Evolutionary conservation across 2,797 vertebrate genomes (phyloP), one percentile per base, ranked within the genome.

Genomic region (Artibeus lituratus): DNA sequence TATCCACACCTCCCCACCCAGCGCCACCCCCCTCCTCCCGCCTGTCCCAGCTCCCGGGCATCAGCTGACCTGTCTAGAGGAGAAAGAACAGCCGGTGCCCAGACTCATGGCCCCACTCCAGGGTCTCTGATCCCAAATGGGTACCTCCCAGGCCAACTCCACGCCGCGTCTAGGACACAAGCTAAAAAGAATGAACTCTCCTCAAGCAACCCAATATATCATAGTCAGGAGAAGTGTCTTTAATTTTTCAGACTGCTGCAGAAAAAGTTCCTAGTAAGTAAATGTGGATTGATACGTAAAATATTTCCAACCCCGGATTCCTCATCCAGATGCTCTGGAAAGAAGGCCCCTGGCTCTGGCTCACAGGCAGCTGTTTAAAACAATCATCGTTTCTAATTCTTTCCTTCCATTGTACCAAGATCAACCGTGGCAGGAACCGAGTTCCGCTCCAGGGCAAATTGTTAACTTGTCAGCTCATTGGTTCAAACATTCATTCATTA

Each of bases 321-420:
- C 49, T 78, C 77, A 26, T 59, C 78, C 78, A 87, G 24, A 42
- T 37, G 49, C 37, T 92, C 26, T 47, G 69, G 80, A 87, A 91
- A 84, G 73, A 72, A 82, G 55, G 49, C 59, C 53, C 57, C n/a
- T 12, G 65, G 80, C 87, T 93, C 53, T 18, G 72, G 35, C 59
- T 78, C 55, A 51, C 44, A 12, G 70, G 57, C 47, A 15, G 74
- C 82, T 67, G 42, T 86, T 77, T 59, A 22, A 72, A 93, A 62
- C 55, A 87, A 76, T 73, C n/a, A 53, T 57, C 65, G 93, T 94
- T 95, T 85, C 72, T 57, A 82, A 83, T 90, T 95, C 96, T 97
- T 94, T 95, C 88, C 76, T 94, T 69, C 83, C 88, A 83, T 94
- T 78, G 89, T 82, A 82, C 42, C 51, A 72, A 67, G 70, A 91